A percentile compares a stretch with the other conserved stretches of the same genome.
Evolutionary conservation across 2,797 vertebrate genomes (phyloP).

Genomic region (Saxicola maurus): DNA sequence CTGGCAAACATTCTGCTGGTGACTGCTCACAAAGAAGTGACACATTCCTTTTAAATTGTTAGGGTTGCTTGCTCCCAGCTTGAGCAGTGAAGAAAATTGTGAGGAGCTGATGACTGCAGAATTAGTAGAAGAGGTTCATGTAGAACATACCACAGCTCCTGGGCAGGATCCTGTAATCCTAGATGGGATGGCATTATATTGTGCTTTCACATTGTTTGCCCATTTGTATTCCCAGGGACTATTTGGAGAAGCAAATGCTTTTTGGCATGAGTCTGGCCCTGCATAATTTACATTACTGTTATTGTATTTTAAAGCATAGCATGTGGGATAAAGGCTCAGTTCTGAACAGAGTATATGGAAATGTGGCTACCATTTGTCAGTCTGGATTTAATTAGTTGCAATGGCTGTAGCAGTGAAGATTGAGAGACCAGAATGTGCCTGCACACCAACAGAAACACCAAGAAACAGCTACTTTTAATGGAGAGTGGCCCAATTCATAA

Average conservation of each 20-base stretch:
- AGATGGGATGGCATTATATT: background rate
- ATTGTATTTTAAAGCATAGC: constrained; percentile 36
- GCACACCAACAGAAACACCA: background rate
- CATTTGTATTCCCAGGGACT: constrained; percentile 17
- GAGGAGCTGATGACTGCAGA: background rate
- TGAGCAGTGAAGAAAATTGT: background rate
- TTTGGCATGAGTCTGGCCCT: constrained; percentile 17
- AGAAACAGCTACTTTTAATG: background rate
- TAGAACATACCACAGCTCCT: background rate
- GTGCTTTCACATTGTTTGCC: background rate
- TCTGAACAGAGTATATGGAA: constrained; percentile 3
- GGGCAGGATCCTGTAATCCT: constrained; percentile 14
- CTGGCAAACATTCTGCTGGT: background rate
- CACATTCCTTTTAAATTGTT: constrained; percentile 8
- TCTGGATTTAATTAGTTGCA: background rate
- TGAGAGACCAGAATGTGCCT: background rate
- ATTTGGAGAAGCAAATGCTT: constrained; percentile 32
- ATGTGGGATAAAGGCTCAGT: background rate
- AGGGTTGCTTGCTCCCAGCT: background rate
- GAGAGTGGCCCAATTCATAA: background rate
- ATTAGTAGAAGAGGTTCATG: background rate
- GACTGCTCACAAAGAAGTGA: constrained; percentile 19
- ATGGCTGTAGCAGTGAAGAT: background rate
- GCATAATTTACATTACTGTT: constrained; percentile 50
- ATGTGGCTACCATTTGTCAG: background rate